Evolutionary conservation across 2,888 invertebrate genomes (phyloP).

Genomic region (Atherix ibis): DNA sequence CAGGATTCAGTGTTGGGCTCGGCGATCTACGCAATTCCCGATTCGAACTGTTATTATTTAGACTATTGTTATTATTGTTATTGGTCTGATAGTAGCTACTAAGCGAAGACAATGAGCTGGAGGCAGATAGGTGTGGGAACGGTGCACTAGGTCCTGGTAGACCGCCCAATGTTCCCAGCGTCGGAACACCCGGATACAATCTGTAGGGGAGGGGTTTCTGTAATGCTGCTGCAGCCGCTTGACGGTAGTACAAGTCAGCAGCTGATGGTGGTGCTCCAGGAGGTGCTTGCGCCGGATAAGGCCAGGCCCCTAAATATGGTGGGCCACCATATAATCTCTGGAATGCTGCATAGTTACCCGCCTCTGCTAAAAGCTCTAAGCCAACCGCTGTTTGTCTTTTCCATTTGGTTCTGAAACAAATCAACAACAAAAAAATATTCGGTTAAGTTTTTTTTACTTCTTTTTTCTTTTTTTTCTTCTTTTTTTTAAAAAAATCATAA

Average conservation of each 20-base stretch:
- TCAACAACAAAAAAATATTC: constrained; percentile 6
- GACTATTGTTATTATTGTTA: constrained; percentile 9
- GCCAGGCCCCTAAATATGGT: constrained; percentile 49
- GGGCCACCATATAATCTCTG: constrained; percentile 78
- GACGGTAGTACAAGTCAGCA: constrained; percentile 67
- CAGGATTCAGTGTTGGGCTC: constrained; percentile 32
- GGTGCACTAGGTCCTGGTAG: constrained; percentile 30
- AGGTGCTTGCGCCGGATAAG: constrained; percentile 42
- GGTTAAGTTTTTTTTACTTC: background rate
- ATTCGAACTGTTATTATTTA: constrained; percentile 12
- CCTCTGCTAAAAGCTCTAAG: constrained; percentile 88
- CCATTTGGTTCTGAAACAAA: constrained; percentile 75
- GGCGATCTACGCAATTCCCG: constrained; percentile 17
- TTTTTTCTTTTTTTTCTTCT: too few species aligned
- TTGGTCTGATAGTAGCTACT: constrained; percentile 39
- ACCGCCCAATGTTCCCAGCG: constrained; percentile 21
- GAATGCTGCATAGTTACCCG: constrained; percentile 96
- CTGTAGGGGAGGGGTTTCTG: constrained; percentile 77
- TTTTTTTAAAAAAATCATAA: too few species aligned
- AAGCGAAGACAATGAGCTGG: constrained; percentile 43
- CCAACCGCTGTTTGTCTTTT: constrained; percentile 98
- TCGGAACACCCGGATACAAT: constrained; percentile 32
- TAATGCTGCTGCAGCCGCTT: constrained; percentile 63
- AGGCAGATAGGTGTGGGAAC: constrained; percentile 39
- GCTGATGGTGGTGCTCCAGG: constrained; percentile 47